phyloP scores from a whole-genome alignment of 2,797 vertebrate species.

The Mormyrus hasselquistii region DNA sequence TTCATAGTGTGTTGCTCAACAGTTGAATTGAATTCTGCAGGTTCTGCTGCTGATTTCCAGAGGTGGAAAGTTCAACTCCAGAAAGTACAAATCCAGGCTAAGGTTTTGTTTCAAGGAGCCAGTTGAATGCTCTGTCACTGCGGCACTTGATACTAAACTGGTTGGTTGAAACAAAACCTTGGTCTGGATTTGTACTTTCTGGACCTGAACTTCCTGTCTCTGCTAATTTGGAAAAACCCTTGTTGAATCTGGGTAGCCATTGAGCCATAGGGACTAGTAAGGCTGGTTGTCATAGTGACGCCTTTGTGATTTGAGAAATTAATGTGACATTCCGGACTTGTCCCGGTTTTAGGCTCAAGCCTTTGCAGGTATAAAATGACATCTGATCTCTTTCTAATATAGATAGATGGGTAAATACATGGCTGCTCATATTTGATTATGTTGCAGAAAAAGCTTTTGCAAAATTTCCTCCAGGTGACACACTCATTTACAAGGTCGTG shows the following conservation, averaged over 20 bases:
- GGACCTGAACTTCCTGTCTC: not conserved
- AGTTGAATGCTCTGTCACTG: not conserved
- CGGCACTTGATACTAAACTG: not conserved
- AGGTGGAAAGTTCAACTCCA: not conserved
- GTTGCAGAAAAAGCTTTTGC: not conserved
- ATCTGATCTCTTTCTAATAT: not conserved
- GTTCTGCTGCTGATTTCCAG: slow-evolving; percentile 28
- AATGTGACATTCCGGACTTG: not conserved
- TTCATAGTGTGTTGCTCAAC: not conserved
- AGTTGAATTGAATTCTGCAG: not conserved
- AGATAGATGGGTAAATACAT: not conserved
- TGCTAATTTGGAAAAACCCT: slow-evolving; percentile 51
- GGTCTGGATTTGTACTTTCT: not conserved
- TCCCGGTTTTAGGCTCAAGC: not conserved
- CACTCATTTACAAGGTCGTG: not conserved
- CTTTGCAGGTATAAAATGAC: not conserved
- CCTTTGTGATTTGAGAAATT: slow-evolving; percentile 70
- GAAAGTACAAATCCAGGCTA: not conserved
- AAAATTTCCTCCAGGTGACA: not conserved
- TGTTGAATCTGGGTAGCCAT: slow-evolving; percentile 33
- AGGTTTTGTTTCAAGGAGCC: not conserved
- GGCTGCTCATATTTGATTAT: not conserved
- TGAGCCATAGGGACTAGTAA: slow-evolving; percentile 37
- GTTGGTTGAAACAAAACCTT: not conserved
- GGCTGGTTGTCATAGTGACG: slow-evolving; percentile 68